Conservation (phyloP, 2,113 vertebrate genomes). For the Mastomys coucha region DNA sequence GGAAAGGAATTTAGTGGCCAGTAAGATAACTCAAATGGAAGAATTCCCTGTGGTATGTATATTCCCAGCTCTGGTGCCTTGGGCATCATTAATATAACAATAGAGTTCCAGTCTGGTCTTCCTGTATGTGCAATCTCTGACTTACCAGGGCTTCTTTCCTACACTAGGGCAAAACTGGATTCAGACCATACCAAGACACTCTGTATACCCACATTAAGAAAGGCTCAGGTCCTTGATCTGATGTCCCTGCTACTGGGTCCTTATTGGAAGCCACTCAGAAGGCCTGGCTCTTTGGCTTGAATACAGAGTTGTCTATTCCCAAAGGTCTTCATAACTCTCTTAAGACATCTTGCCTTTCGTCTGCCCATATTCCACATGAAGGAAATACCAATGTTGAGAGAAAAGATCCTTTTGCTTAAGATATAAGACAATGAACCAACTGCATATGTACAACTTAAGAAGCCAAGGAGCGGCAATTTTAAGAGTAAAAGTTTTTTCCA, state of each 20-base stretch:
- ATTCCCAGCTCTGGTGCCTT: not conserved
- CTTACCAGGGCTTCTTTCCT: not conserved
- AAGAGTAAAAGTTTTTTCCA: conserved; percentile 35
- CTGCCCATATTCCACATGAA: not conserved
- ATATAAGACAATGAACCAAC: not conserved
- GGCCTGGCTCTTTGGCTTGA: not conserved
- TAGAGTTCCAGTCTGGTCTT: not conserved
- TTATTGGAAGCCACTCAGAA: not conserved
- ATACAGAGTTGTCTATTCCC: not conserved
- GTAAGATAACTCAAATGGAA: conserved; percentile 21
- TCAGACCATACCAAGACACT: not conserved
- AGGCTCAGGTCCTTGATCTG: not conserved
- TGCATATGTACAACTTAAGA: not conserved
- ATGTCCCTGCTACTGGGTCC: not conserved
- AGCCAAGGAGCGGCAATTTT: not conserved
- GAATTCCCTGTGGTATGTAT: not conserved
- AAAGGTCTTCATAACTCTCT: not conserved
- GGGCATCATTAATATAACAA: conserved; percentile 1
- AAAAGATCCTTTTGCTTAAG: not conserved
- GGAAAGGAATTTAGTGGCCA: conserved; percentile 17
- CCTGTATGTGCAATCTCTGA: not conserved
- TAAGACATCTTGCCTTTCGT: not conserved
- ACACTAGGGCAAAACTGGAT: not conserved
- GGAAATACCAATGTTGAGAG: not conserved
- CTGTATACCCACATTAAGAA: not conserved